Base-by-base conservation (phyloP, 2,888 invertebrate genomes). In the Lasioglossum lativentre region DNA sequence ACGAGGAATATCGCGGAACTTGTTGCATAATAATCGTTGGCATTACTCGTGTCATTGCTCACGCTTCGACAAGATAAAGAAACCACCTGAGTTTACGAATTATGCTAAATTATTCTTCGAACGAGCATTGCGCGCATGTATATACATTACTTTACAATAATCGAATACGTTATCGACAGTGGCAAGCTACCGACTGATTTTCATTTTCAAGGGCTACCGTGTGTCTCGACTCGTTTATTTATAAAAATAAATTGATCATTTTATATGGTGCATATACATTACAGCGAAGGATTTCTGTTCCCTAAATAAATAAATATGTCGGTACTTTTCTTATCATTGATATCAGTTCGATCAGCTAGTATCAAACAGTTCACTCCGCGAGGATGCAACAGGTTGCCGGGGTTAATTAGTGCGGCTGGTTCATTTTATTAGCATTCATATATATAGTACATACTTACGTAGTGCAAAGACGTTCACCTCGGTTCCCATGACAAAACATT, bases 91-190 rank as follows among this genome's bases (percentile, higher is more conserved):
- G 63, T 63, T 63, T 30, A 27, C 30, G n/a, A 63, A 63, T 63
- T 63, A 63, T 63, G 63, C 27, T 63, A 63, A 63, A 66, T 66
- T 66, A 66, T 66, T 66, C 63, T 16, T 66, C 6, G 30, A 19
- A 19, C 34, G 16, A 16, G 63, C 5, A 63, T 30, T 16, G 30
- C 63, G 63, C 30, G 27, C 34, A 2, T 66, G 3, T 23, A 52
- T 23, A 52, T 52, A 52, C 56, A 66, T 30, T 66, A 63, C 14
- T 63, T 16, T 30, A 34, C 16, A 16, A 2, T 34, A 34, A 30
- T 30, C 63, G 30, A 66, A 34, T 34, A 34, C 12, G 12, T 19
- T 12, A 30, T 63, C 27, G 19, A 66, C 30, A 34, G 30, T 30
- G 8, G 19, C 30, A 66, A 66, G 30, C 16, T 30, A 66, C 30